Conservation (phyloP, 1,140 invertebrate species). For the Drosophila guanche region DNA sequence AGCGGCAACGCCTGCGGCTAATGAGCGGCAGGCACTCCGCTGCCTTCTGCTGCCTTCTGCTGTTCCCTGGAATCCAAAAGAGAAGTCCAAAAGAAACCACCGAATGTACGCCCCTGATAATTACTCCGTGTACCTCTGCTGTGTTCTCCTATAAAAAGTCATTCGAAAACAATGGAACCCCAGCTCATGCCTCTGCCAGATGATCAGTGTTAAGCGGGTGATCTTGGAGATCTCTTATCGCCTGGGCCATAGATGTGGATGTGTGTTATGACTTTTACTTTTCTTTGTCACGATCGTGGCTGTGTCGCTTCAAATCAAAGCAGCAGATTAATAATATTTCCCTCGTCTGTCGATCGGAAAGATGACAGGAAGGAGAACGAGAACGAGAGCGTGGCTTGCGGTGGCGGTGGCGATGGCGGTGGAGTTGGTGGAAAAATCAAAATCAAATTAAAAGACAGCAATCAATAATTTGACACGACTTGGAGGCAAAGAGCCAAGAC, state of each 20-base stretch:
- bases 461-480: constrained; percentile 75
- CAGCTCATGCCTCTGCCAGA: constrained; percentile 6
- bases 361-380: constrained; percentile 64
- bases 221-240: constrained; percentile 54
- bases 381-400: background rate
- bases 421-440: constrained; percentile 58
- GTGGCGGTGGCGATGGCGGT: background rate
- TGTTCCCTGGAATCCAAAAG: constrained; percentile 59
- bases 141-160: constrained; percentile 60
- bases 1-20: constrained; percentile 80
- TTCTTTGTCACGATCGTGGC: constrained; percentile 64
- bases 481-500: constrained; percentile 41
- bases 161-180: constrained; percentile 45
- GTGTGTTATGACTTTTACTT: constrained; percentile 81
- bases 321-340: constrained; percentile 59
- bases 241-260: constrained; percentile 37
- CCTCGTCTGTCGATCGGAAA: constrained; percentile 9
- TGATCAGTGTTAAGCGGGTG: constrained; percentile 58
- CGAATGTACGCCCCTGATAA: constrained; percentile 59
- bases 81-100: constrained; percentile 20
- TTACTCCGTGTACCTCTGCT: constrained; percentile 53
- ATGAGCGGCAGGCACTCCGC: constrained; percentile 51
- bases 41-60: constrained; percentile 37
- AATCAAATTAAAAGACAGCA: constrained; percentile 78
- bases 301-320: constrained; percentile 72